These are phyloP conservation scores for Rhagoletis pomonella DNA, from an alignment of 1,140 invertebrate species.

Conservation along the genomic window DNA sequence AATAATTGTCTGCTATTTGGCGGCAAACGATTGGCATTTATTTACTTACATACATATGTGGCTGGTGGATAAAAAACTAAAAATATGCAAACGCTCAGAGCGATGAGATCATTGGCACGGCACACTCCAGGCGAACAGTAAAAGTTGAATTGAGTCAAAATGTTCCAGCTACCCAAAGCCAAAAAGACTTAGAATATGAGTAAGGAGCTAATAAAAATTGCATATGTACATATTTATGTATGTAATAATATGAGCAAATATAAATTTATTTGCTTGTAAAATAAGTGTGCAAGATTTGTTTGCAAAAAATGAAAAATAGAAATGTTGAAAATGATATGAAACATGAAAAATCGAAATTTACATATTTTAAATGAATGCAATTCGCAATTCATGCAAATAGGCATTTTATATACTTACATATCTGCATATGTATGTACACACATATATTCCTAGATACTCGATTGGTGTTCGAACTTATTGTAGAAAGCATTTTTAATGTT, in stretches of 20 bases:
- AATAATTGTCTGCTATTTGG: conserved; percentile 21
- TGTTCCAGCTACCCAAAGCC: background rate
- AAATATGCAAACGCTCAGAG: background rate
- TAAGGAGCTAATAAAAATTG: background rate
- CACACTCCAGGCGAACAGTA: conserved; percentile 32
- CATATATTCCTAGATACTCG: background rate
- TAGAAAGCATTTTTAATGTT: background rate
- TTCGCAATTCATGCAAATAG: too few relatives aligned
- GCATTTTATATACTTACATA: too few relatives aligned
- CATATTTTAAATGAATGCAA: too few relatives aligned
- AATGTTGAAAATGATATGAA: background rate
- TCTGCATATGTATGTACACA: background rate
- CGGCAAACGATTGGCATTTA: background rate
- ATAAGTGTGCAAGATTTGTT: too few relatives aligned
- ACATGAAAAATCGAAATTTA: background rate
- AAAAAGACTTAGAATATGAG: background rate
- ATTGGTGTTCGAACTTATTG: background rate
- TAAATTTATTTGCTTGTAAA: too few relatives aligned
- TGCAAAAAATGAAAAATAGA: background rate
- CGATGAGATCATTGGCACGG: conserved; percentile 42
- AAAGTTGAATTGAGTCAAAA: background rate
- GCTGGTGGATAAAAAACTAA: background rate
- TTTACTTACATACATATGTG: too few relatives aligned
- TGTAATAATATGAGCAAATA: background rate
- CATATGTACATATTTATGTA: background rate